Conservation (phyloP, 2,113 vertebrate species). For the Agelaius tricolor region DNA sequence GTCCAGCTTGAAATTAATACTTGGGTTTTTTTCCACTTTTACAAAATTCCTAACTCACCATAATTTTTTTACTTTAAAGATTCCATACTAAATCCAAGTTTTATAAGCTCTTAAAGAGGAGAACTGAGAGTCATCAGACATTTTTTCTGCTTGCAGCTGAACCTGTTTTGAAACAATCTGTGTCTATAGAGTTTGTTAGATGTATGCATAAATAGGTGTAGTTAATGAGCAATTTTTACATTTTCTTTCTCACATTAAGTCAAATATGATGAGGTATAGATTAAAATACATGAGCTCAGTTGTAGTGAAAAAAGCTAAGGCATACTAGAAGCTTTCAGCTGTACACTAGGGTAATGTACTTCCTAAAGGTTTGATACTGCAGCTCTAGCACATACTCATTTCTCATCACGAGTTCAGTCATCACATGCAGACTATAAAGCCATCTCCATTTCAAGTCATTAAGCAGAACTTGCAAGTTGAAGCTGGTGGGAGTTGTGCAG, state of each 20-base stretch:
- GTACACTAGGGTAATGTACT: not conserved
- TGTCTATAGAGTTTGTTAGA: not conserved
- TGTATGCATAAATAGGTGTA: not conserved
- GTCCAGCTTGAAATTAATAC: conserved; percentile 47
- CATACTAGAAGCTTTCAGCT: not conserved
- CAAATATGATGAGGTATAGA: not conserved
- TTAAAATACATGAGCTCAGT: not conserved
- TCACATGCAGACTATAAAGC: not conserved
- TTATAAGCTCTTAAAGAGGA: not conserved
- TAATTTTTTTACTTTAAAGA: not conserved
- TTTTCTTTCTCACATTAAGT: not conserved
- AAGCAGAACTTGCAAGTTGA: not conserved
- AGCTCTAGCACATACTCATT: not conserved
- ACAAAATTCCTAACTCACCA: not conserved
- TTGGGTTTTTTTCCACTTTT: not conserved
- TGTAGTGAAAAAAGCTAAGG: not conserved
- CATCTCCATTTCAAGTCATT: not conserved
- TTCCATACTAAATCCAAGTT: not conserved
- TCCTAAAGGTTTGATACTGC: not conserved
- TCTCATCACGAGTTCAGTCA: not conserved
- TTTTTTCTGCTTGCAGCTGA: not conserved
- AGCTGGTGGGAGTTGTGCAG: not conserved
- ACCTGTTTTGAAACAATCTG: not conserved
- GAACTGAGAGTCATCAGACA: not conserved
- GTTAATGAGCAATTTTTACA: not conserved